Conservation (phyloP, 1,140 invertebrate genomes). For the Apocrypta bakeri region DNA sequence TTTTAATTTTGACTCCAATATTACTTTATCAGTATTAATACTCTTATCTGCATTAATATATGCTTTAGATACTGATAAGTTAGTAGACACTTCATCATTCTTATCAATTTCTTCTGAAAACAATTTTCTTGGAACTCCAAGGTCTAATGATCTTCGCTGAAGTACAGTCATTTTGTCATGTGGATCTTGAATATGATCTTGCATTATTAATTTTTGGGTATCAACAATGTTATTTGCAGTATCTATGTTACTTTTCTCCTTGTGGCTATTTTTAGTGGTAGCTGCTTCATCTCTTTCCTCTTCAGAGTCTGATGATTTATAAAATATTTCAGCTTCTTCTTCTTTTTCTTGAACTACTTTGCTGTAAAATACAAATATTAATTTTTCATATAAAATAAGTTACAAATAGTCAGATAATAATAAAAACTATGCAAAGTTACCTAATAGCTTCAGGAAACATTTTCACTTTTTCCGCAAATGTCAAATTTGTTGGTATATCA, state of each 20-base stretch:
- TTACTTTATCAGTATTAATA: constrained; percentile 22
- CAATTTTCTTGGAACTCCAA: constrained; percentile 54
- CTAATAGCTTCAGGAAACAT: constrained; percentile 66
- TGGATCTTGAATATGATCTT: constrained; percentile 44
- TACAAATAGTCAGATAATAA: constrained; percentile 9
- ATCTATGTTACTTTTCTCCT: constrained; percentile 37
- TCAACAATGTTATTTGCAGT: constrained; percentile 43
- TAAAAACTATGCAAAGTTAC: constrained; percentile 51
- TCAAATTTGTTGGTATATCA: constrained; percentile 61
- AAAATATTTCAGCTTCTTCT: constrained; percentile 70
- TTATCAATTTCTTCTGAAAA: constrained; percentile 54
- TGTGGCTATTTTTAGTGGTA: constrained; percentile 7
- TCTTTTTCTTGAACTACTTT: constrained; percentile 67
- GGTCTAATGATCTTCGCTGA: constrained; percentile 37
- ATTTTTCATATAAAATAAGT: neutral
- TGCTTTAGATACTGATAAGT: constrained; percentile 20
- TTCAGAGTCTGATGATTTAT: constrained; percentile 69
- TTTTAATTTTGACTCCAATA: constrained; percentile 21
- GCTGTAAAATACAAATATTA: constrained; percentile 53
- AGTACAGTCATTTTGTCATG: constrained; percentile 54
- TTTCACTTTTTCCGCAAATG: constrained; percentile 66
- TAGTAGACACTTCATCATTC: neutral
- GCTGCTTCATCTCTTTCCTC: constrained; percentile 55
- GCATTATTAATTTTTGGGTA: constrained; percentile 51
- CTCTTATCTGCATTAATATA: constrained; percentile 31